These are phyloP conservation scores for Prinia subflava DNA, from an alignment of 2,113 vertebrate genomes.

Conservation along the genomic window DNA sequence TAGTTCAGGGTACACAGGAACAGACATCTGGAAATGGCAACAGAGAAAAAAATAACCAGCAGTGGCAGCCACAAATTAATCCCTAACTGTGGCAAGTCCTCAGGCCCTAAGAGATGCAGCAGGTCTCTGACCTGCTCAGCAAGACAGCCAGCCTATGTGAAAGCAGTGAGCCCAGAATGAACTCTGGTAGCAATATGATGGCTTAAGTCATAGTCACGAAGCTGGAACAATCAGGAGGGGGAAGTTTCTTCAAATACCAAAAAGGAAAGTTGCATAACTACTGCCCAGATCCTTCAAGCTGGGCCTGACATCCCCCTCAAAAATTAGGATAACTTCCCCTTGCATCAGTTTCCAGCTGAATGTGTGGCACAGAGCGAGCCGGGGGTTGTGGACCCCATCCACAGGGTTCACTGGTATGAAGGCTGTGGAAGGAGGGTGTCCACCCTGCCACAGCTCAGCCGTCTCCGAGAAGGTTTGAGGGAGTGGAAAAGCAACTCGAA, in stretches of 20 bases:
- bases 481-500: not conserved
- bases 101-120: not conserved
- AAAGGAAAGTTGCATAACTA: slow-evolving; percentile 16
- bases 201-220: slow-evolving; percentile 52
- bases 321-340: not conserved
- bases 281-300: not conserved
- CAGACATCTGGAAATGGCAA: not conserved
- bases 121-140: not conserved
- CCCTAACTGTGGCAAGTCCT: not conserved
- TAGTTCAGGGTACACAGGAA: not conserved
- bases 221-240: not conserved
- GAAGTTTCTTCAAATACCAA: slow-evolving; percentile 26
- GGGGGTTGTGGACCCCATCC: fast-evolving
- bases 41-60: not conserved
- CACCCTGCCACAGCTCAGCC: not conserved
- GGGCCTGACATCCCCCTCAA: not conserved
- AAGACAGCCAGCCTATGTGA: not conserved
- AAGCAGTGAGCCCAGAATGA: not conserved
- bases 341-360: not conserved
- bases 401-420: not conserved
- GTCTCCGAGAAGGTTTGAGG: fast-evolving
- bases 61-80: not conserved
- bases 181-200: not conserved
- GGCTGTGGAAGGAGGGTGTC: not conserved
- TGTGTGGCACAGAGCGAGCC: not conserved